Evolutionary conservation across 2,797 vertebrate species (phyloP).

Genomic region (Phaenicophaeus curvirostris): DNA sequence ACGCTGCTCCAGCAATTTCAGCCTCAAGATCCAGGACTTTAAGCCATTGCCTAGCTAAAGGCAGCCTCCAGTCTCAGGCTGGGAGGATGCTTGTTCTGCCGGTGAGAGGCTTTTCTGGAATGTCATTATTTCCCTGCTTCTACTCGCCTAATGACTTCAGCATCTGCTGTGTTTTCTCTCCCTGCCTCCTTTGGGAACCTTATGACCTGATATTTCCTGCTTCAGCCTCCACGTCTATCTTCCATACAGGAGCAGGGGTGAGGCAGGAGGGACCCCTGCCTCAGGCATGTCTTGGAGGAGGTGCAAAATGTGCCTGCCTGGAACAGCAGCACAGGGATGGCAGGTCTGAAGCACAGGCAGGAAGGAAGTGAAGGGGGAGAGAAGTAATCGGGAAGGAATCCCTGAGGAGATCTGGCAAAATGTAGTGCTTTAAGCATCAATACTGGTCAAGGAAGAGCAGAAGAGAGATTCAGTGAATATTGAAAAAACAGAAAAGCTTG

Average conservation of each 20-base stretch:
- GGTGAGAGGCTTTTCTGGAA: not conserved
- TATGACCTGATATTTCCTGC: not conserved
- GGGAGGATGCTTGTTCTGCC: not conserved
- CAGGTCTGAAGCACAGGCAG: not conserved
- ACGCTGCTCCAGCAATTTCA: not conserved
- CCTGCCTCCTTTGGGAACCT: not conserved
- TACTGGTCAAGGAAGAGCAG: not conserved
- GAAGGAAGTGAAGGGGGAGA: not conserved
- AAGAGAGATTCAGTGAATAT: not conserved
- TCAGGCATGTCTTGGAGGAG: rapidly evolving
- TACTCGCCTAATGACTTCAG: not conserved
- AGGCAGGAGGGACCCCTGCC: not conserved
- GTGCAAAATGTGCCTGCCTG: not conserved
- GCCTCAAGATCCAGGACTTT: not conserved
- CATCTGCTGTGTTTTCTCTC: not conserved
- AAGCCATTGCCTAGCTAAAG: not conserved
- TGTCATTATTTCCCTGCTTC: not conserved
- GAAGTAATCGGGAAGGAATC: not conserved
- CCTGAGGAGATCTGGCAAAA: not conserved
- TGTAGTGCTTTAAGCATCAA: not conserved
- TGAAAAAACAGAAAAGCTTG: not conserved
- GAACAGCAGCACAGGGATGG: rapidly evolving
- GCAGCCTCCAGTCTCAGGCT: not conserved
- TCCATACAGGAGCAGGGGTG: not conserved
- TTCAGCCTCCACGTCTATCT: not conserved